Base-by-base conservation (phyloP, 37 sponge, comb jelly and placozoan species). In the Chondrosia reniformis region DNA sequence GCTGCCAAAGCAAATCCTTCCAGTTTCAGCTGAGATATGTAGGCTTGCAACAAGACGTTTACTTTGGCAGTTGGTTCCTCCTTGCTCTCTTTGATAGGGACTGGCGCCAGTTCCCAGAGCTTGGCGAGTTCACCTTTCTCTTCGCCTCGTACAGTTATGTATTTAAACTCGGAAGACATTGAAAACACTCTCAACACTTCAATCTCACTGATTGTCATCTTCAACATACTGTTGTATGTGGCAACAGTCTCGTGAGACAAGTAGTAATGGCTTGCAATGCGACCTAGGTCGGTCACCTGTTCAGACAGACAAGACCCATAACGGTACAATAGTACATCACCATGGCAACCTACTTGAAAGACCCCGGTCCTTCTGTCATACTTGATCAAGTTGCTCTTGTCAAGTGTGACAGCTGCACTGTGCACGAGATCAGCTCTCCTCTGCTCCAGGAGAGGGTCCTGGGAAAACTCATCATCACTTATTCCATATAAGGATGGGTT, bases 31-130 rank as follows among this genome's bases (percentile, higher is more conserved):
- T 98, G 99, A 5, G 99, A 98, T 43, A 98, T 98, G 84, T 95
- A 93, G 12, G 96, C 91, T 76, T 98, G 99, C 0, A 98, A 85
- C 17, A 98, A 88, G 24, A 98, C 89, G 58, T 95, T 98, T 44
- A 93, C 97, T 78, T 98, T 98, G 8, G 96, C 99, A 86, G 92
- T 95, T 59, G 99, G 92, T 56, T 98, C 99, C 55, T 98, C 99
- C 21, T 90, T 93, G 52, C 96, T 84, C 67, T 98, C 99, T 67
- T 98, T 98, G 87, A 98, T 85, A 4, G 99, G 99, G 25, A 98
- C 93, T 28, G 99, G 99, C 15, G 95, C 96, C 45, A 91, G 74
- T 19, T 98, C 99, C 32, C 93, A 61, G 57, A 98, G 86, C 75
- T 95, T 95, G 44, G 87, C 81, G 31, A 95, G 63, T 74, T 98